Conservation (phyloP, 2,888 invertebrate genomes). For the Cerastis leucographa region DNA sequence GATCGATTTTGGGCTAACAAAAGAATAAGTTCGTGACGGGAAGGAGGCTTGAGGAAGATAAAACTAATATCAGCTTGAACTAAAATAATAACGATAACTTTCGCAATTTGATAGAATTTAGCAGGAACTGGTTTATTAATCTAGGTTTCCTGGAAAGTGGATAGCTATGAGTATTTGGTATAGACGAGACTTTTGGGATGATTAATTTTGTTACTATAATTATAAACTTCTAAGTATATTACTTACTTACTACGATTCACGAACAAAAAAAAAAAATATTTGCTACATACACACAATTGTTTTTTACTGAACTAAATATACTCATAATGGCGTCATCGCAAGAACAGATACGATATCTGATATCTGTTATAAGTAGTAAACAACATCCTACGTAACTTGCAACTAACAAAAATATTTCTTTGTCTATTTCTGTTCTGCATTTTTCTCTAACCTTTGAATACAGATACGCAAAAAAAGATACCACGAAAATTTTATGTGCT, state of each 20-base stretch:
- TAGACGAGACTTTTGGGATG: neutral
- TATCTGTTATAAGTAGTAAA: neutral
- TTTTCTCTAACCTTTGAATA: neutral
- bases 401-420: neutral
- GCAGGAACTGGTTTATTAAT: neutral
- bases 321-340: neutral
- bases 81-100: constrained; percentile 9
- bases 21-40: neutral
- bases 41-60: neutral
- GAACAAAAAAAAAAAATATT: neutral
- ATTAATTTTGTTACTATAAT: neutral
- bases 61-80: constrained; percentile 11
- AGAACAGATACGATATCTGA: neutral
- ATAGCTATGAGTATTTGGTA: neutral
- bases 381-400: neutral
- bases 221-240: neutral
- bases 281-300: neutral
- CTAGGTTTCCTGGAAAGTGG: neutral
- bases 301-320: neutral
- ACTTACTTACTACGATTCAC: neutral
- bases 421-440: neutral
- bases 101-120: neutral
- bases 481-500: neutral
- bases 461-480: neutral
- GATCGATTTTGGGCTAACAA: neutral